phyloP scores from a whole-genome alignment of 2,888 invertebrate species.

The Acanthosepion esculentum region DNA sequence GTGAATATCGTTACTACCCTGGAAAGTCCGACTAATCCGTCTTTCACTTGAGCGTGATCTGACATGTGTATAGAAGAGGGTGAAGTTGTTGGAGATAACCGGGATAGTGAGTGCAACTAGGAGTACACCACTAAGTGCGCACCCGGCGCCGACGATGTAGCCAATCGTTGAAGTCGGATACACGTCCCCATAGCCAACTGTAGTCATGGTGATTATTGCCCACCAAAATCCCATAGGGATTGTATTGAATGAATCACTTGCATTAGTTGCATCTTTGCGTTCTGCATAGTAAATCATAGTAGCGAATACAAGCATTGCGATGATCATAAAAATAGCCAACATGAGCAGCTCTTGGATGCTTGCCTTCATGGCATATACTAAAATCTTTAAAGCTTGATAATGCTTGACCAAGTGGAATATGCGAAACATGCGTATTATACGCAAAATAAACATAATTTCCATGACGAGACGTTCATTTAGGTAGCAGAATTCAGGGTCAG shows the following conservation, averaged over 20 bases:
- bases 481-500: slow-evolving; percentile 68
- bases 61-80: slow-evolving; percentile 73
- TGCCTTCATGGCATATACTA: slow-evolving; percentile 75
- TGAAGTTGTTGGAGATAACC: slow-evolving; percentile 74
- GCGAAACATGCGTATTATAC: slow-evolving; percentile 76
- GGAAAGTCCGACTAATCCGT: slow-evolving; percentile 49
- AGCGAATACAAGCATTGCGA: slow-evolving; percentile 74
- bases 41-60: slow-evolving; percentile 62
- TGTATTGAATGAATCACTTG: slow-evolving; percentile 68
- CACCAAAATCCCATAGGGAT: slow-evolving; percentile 76
- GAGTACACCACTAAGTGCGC: slow-evolving; percentile 72
- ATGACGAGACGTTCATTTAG: slow-evolving; percentile 71
- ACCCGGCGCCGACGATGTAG: slow-evolving; percentile 70
- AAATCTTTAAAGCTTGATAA: slow-evolving; percentile 76
- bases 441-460: slow-evolving; percentile 75
- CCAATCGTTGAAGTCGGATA: slow-evolving; percentile 69
- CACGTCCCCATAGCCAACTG: slow-evolving; percentile 74
- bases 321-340: slow-evolving; percentile 73
- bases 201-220: slow-evolving; percentile 75
- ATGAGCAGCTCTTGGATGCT: slow-evolving; percentile 74
- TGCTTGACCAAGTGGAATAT: slow-evolving; percentile 77
- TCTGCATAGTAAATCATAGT: slow-evolving; percentile 75
- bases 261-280: slow-evolving; percentile 65
- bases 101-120: slow-evolving; percentile 73
- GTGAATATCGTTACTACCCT: slow-evolving; percentile 50